Percentiles rank a stretch among this genome's conserved stretches.
phyloP scores from a whole-genome alignment of 2,113 vertebrate genomes.

The Scomber scombrus region DNA sequence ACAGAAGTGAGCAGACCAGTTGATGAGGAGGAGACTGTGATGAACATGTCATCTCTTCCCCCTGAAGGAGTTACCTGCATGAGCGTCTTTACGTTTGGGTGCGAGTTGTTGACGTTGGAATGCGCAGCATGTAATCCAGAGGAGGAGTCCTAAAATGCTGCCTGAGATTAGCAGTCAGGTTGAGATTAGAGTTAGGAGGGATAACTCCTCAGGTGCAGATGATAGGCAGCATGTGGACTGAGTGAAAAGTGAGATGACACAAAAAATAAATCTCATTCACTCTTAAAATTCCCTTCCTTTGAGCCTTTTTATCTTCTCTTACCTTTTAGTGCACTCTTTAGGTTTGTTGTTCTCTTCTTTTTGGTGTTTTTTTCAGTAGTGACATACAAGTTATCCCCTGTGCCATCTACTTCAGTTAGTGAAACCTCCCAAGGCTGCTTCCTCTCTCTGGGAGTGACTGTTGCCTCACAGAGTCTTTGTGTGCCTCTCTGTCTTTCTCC shows the following conservation, averaged over 20 bases:
- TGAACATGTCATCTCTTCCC: background rate
- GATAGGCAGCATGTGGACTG: slow-evolving; percentile 3
- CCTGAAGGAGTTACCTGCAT: background rate
- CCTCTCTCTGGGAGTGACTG: slow-evolving; percentile 52
- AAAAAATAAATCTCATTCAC: background rate
- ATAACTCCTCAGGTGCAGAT: slow-evolving; percentile 44
- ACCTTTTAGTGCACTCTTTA: background rate
- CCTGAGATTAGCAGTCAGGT: slow-evolving; percentile 29
- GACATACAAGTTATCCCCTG: slow-evolving; percentile 12
- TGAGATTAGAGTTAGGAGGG: slow-evolving; percentile 39
- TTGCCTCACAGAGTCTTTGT: slow-evolving; percentile 51
- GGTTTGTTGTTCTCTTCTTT: slow-evolving; percentile 18
- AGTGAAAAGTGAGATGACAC: slow-evolving; percentile 12
- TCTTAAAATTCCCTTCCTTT: background rate
- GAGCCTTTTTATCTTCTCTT: background rate
- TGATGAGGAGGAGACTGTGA: slow-evolving; percentile 14
- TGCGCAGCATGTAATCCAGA: slow-evolving; percentile 10
- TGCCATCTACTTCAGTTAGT: slow-evolving; percentile 2
- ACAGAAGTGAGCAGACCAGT: slow-evolving; percentile 14
- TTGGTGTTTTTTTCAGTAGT: background rate
- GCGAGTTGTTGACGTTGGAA: slow-evolving; percentile 21
- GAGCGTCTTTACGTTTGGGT: background rate
- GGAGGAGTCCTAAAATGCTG: slow-evolving; percentile 17
- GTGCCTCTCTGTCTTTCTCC: slow-evolving; percentile 50
- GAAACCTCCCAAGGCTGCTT: slow-evolving; percentile 25